Base-by-base conservation (phyloP, 1,140 invertebrate species). In the Bemisia tabaci region DNA sequence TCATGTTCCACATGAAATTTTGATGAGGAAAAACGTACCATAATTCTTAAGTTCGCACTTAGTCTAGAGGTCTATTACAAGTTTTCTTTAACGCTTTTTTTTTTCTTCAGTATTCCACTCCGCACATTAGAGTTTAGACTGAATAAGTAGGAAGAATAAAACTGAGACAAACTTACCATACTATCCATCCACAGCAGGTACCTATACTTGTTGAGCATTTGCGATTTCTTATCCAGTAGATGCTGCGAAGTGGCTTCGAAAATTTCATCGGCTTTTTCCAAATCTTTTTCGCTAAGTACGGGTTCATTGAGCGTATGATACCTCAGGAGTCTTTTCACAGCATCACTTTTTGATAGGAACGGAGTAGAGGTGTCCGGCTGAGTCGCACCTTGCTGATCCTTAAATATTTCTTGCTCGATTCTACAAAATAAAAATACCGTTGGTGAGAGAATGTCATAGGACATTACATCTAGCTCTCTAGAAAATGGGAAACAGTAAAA, bases 221-320 rank as follows among this genome's bases (percentile, higher is more conserved):
- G 79, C 21, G 82, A 80, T 73, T 87, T 90, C 78, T 90, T 91
- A 66, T 85, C 83, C 17, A 92, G 77, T 63, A 92, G 80, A 73
- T 86, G 83, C 72, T 85, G 79, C 0, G 90, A 85, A 9, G 87
- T 86, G 69, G 85, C 79, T 71, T 89, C 87, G 76, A 92, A 92
- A 70, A 85, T 82, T 69, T 86, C 83, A 73, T 92, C 89, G 66
- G 88, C 89, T 71, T 90, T 87, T 60, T 83, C 79, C 59, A 89
- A 79, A 73, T 89, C 85, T 70, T 85, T 82, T 60, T 83, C 79
- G 68, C 82, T 83, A 23, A 85, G 78, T 60, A 85, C 82, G 65
- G 83, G 81, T 68, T 90, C 85, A 73, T 89, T 83, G 71, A 87
- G 86, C 64, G 91, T 89, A 77, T 94, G 92, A 78, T 92, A 94